phyloP scores from a whole-genome alignment of 2,113 vertebrate species.

The Lophochroa leadbeateri region DNA sequence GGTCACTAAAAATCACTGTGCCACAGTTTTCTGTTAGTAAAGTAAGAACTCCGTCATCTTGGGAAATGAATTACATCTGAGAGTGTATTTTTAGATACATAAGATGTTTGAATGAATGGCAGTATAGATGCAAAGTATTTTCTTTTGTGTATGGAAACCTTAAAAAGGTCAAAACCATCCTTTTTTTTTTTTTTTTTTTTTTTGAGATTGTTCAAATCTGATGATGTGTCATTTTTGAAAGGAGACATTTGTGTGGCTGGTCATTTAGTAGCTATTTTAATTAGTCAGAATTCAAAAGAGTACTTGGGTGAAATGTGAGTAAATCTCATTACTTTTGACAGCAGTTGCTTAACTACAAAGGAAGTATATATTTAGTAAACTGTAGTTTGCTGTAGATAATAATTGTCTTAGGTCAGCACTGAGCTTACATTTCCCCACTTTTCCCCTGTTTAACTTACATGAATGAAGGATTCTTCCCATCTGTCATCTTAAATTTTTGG shows the following conservation, averaged over 20 bases:
- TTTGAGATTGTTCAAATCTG: background rate
- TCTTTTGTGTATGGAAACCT: background rate
- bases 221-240: fast-evolving
- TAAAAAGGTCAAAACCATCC: background rate
- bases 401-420: background rate
- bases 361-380: background rate
- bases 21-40: background rate
- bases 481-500: background rate
- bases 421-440: background rate
- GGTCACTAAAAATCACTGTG: background rate
- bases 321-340: background rate
- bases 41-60: background rate
- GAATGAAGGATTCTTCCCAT: background rate
- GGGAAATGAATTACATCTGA: fast-evolving
- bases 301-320: background rate
- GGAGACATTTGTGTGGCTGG: background rate
- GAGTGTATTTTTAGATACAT: fast-evolving
- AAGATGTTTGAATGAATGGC: background rate
- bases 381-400: background rate
- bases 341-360: background rate
- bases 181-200: too few species aligned
- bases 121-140: background rate
- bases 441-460: background rate
- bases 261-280: background rate
- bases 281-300: background rate